Percentiles rank a stretch among this genome's conserved stretches.
These are phyloP conservation scores for Ptychadena robeensis DNA, from an alignment of 2,797 vertebrate species.

Conservation along the genomic window DNA sequence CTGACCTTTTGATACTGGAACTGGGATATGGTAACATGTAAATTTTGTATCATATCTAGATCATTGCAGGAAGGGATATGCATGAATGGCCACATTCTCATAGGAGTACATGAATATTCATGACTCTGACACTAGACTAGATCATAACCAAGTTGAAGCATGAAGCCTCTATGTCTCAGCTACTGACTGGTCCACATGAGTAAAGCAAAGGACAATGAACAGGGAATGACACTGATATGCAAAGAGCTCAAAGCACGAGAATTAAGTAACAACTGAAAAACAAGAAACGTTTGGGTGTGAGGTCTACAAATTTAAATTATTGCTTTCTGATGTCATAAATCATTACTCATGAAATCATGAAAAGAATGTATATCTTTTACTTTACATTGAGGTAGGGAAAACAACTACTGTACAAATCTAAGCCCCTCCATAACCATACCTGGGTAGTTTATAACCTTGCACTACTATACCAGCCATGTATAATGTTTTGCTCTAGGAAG, in stretches of 20 bases:
- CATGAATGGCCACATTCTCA: constrained; percentile 29
- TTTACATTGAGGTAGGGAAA: too few species aligned
- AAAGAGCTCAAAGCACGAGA: background rate
- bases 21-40: background rate
- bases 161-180: background rate
- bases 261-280: background rate
- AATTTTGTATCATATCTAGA: constrained; percentile 16
- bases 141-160: background rate
- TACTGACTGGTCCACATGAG: background rate
- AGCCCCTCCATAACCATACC: too few species aligned
- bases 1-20: background rate
- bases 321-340: too few species aligned
- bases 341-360: too few species aligned
- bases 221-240: background rate
- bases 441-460: too few species aligned
- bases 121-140: constrained; percentile 5
- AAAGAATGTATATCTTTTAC: too few species aligned
- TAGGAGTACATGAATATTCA: constrained; percentile 13
- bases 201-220: background rate
- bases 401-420: too few species aligned
- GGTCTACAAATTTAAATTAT: background rate
- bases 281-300: background rate
- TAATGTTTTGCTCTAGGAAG: too few species aligned
- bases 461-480: too few species aligned
- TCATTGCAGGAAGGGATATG: background rate